Base-by-base conservation (phyloP, 2,797 vertebrate species). In the Syncerus caffer region DNA sequence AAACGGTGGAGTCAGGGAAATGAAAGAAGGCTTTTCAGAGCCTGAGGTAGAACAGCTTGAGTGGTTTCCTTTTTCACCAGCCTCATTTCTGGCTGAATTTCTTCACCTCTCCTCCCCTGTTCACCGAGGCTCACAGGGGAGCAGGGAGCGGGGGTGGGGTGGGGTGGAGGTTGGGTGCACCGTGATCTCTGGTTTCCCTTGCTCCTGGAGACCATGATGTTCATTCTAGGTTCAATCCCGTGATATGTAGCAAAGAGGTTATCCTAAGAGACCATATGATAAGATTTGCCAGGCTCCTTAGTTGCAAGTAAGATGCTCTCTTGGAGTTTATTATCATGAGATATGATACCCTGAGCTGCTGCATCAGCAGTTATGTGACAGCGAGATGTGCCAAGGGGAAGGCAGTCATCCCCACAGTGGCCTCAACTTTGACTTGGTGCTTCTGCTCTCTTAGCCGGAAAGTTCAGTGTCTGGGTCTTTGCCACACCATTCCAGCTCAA, bases 41-140 rank as follows among this genome's bases (percentile, higher is more conserved):
- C 34, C 16, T 2, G 31, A 55, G 11, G 15, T n/a, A 12, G 55
- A 67, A 45, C 31, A 50, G 31, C 13, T 34, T 50, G 25, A 90
- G 6, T 57, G 16, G 13, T 64, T 50, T 90, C 47, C 25, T 80
- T 85, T 67, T 67, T 76, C 45, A 3, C 21, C 7, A 79, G 47
- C n/a, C 45, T 62, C 1, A 2, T 90, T 92, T 94, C 93, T 94
- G 74, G 51, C 58, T 25, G 13, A 57, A 13, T 71, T 6, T 80
- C 45, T 38, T 53, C 23, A 51, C 50, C 15, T 60, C 45, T 12
- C 23, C 21, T 27, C 34, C 19, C 19, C 7, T 16, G 19, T 51
- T 25, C 38, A 31, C n/a, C 1, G 7, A 13, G 6, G 16, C 9
- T 6, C 51, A 7, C 0, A 3, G 62, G 17, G 6, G 13, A 25